A percentile compares a stretch with the other conserved stretches of the same genome.
Conservation (phyloP, 2,888 invertebrate genomes). For the Smittia sp. region DNA sequence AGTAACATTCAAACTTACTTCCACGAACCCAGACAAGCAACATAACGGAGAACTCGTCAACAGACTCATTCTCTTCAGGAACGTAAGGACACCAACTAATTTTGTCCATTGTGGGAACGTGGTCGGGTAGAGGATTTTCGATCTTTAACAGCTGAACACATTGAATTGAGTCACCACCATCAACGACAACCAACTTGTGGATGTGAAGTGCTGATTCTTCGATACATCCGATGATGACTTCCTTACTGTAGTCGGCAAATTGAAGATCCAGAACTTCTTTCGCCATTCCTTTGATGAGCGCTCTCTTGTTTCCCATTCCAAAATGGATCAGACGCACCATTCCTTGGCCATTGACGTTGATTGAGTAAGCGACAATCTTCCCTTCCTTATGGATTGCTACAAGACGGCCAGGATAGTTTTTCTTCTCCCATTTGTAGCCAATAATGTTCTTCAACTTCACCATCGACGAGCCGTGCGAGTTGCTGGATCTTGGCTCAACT, state of each 20-base stretch:
- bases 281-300: slow-evolving; percentile 81
- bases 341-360: slow-evolving; percentile 65
- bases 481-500: not conserved
- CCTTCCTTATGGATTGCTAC: slow-evolving; percentile 84
- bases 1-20: slow-evolving; percentile 56
- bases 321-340: slow-evolving; percentile 80
- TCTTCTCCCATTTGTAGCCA: slow-evolving; percentile 90
- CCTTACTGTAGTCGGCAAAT: slow-evolving; percentile 78
- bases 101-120: slow-evolving; percentile 60
- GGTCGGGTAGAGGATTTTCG: slow-evolving; percentile 51
- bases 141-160: slow-evolving; percentile 56
- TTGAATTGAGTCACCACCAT: slow-evolving; percentile 58
- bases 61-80: slow-evolving; percentile 60
- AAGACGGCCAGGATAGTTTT: slow-evolving; percentile 81
- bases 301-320: slow-evolving; percentile 64
- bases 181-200: slow-evolving; percentile 64
- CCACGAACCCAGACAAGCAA: slow-evolving; percentile 79
- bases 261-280: slow-evolving; percentile 88
- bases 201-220: slow-evolving; percentile 85
- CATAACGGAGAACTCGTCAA: slow-evolving; percentile 68
- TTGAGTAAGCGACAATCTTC: slow-evolving; percentile 83
- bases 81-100: slow-evolving; percentile 95
- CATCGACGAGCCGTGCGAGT: slow-evolving; percentile 9
- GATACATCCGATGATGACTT: slow-evolving; percentile 79
- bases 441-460: slow-evolving; percentile 80